Evolutionary conservation across 2,888 invertebrate species (phyloP).

Genomic region (Aplocera efformata): DNA sequence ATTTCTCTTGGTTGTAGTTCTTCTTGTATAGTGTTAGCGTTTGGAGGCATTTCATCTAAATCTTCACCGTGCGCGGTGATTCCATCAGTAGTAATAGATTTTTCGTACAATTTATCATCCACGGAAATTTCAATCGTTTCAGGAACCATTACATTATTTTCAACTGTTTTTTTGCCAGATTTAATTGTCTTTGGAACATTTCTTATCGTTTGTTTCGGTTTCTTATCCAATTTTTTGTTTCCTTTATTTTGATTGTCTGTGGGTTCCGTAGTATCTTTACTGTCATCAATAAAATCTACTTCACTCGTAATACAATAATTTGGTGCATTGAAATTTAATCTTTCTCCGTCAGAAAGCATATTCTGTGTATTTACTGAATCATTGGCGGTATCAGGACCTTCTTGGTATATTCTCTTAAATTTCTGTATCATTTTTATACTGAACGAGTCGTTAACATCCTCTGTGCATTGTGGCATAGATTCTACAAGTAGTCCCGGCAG

Average conservation of each 20-base stretch:
- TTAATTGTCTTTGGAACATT: too few species aligned
- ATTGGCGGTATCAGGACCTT: slow-evolving; percentile 33
- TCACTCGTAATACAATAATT: slow-evolving; percentile 32
- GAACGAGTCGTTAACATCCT: slow-evolving; percentile 41
- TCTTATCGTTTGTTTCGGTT: slow-evolving; percentile 11
- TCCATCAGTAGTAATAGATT: slow-evolving; percentile 50
- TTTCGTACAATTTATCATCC: slow-evolving; percentile 34
- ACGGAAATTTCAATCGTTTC: slow-evolving; percentile 5
- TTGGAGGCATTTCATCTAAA: slow-evolving; percentile 50
- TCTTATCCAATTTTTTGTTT: neutral
- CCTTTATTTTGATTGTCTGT: slow-evolving; percentile 3
- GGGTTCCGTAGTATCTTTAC: slow-evolving; percentile 7
- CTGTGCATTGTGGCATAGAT: slow-evolving; percentile 27
- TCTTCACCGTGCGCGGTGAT: slow-evolving; percentile 61
- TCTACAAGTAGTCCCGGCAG: slow-evolving; percentile 60
- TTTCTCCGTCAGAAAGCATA: slow-evolving; percentile 45
- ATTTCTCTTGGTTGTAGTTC: slow-evolving; percentile 42
- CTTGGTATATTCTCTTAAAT: slow-evolving; percentile 45
- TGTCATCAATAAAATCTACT: slow-evolving; percentile 20
- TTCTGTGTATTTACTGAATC: slow-evolving; percentile 51
- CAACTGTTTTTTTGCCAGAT: neutral
- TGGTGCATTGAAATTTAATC: slow-evolving; percentile 31
- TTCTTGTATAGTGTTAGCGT: slow-evolving; percentile 34
- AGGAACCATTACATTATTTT: slow-evolving; percentile 6
- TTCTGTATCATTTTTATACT: slow-evolving; percentile 44